phyloP scores from a whole-genome alignment of 2,888 invertebrate species.

The Argyresthia goedartella region DNA sequence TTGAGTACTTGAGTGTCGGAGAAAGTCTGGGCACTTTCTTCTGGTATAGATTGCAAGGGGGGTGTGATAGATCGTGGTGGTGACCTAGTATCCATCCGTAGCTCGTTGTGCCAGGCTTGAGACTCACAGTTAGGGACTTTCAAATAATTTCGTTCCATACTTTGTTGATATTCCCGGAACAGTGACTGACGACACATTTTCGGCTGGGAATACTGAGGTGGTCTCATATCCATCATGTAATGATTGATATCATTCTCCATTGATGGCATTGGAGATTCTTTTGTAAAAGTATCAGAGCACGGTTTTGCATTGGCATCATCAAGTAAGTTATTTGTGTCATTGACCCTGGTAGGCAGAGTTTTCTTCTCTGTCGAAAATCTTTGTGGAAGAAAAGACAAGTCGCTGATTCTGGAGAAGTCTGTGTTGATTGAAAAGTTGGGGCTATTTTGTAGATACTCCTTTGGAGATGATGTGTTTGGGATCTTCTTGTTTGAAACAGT shows the following conservation, averaged over 20 bases:
- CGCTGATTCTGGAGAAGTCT: conserved; percentile 58
- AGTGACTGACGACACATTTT: conserved; percentile 50
- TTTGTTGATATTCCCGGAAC: conserved; percentile 43
- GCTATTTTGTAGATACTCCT: conserved; percentile 39
- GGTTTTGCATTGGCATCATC: conserved; percentile 37
- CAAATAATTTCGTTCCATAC: conserved; percentile 30
- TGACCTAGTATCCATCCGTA: conserved; percentile 30
- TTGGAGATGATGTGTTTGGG: conserved; percentile 60
- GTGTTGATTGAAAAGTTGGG: conserved; percentile 62
- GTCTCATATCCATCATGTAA: conserved; percentile 13
- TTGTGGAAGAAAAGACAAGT: conserved; percentile 52
- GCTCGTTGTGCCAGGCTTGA: conserved; percentile 46
- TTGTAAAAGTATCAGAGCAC: conserved; percentile 65
- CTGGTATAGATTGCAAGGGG: conserved; percentile 58
- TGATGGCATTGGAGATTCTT: conserved; percentile 48
- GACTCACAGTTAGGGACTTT: conserved; percentile 26
- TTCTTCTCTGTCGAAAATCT: conserved; percentile 60
- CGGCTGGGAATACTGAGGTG: conserved; percentile 32
- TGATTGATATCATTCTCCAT: not conserved
- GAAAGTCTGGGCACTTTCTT: conserved; percentile 46
- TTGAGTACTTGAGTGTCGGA: conserved; percentile 42
- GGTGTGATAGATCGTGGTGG: conserved; percentile 51
- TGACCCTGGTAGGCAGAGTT: conserved; percentile 35
- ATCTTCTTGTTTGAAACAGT: conserved; percentile 39
- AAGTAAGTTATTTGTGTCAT: conserved; percentile 43